A percentile compares a stretch with the other conserved stretches of the same genome.
phyloP scores from a whole-genome alignment of 1,140 invertebrate genomes.

The Bombus difficillimus region DNA sequence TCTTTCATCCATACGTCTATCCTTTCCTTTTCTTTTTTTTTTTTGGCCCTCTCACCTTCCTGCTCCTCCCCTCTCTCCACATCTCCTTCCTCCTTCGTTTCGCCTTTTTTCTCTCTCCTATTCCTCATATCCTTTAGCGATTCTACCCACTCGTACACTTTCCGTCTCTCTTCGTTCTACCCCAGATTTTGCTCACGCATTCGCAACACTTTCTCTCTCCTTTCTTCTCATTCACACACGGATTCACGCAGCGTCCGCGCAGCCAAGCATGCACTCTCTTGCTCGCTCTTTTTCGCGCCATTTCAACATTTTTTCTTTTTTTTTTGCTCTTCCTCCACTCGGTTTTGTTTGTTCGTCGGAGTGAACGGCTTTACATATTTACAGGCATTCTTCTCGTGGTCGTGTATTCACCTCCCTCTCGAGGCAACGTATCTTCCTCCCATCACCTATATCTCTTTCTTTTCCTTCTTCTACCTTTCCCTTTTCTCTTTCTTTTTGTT shows the following conservation, averaged over 20 bases:
- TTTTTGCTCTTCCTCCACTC: slow-evolving; percentile 27
- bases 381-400: slow-evolving; percentile 73
- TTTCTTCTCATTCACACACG: slow-evolving; percentile 30
- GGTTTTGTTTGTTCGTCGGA: slow-evolving; percentile 49
- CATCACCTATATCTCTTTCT: not conserved
- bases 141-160: slow-evolving; percentile 7
- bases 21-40: slow-evolving; percentile 1
- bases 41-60: not conserved
- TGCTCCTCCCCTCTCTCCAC: not conserved
- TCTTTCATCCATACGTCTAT: slow-evolving; percentile 36
- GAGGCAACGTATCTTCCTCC: slow-evolving; percentile 36
- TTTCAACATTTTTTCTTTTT: slow-evolving; percentile 12
- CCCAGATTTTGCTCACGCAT: slow-evolving; percentile 33
- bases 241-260: slow-evolving; percentile 20
- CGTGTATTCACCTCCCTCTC: slow-evolving; percentile 59
- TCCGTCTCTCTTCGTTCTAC: not conserved
- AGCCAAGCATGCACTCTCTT: slow-evolving; percentile 1
- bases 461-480: slow-evolving; percentile 12
- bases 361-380: slow-evolving; percentile 75
- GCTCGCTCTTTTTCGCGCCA: slow-evolving; percentile 39
- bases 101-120: slow-evolving; percentile 32
- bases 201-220: slow-evolving; percentile 43
- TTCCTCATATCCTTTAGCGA: not conserved
- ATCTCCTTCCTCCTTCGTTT: slow-evolving; percentile 20
- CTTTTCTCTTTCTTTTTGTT: slow-evolving; percentile 5